Evolutionary conservation across 2,888 invertebrate species (phyloP), one percentile per base, ranked within the genome.

Genomic region (Melinaea menophilus): DNA sequence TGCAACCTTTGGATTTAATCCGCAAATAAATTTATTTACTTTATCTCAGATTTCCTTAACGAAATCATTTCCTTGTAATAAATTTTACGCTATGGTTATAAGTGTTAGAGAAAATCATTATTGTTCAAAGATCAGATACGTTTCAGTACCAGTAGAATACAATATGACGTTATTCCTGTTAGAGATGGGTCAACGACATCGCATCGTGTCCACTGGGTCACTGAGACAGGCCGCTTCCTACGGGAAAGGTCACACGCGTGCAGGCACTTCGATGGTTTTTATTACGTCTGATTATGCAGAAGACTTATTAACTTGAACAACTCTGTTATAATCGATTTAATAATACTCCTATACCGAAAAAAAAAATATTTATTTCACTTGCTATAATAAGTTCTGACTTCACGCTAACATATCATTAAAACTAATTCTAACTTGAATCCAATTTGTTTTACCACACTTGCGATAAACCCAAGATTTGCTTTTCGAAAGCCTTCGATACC

Each of bases 181-280:
- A 66, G 61, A 66, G 60, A 46, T 56, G 66, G 69, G 69, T 67
- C 64, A 66, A 63, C 62, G 70, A 67, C 67, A 51, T 55, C 66
- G 65, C 69, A 63, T 70, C 63, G 66, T 66, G 74, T 76, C 78
- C 82, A 86, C 76, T 88, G 80, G 88, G 88, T 87, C 84, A 88
- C 78, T 85, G 78, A 84, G 86, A 72, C 85, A 78, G 74, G 70
- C 78, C 77, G 85, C 80, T 82, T 84, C 87, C 86, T 86, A 73
- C 81, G 81, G 87, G 85, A 88, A 85, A 85, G 84, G 85, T 79
- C 84, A 70, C 48, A 67, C 65, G 65, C 64, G 69, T 66, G 64
- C 66, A 69, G 58, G 57, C 61, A 60, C 61, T 65, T 61, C 57
- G 31, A 35, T 31, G 35, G 62, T 63, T 60, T 62, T 63, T 56